A percentile compares a stretch with the other conserved stretches of the same genome.
These are phyloP conservation scores for Ischnus inquisitorius DNA, from an alignment of 2,888 invertebrate species.

Conservation along the genomic window DNA sequence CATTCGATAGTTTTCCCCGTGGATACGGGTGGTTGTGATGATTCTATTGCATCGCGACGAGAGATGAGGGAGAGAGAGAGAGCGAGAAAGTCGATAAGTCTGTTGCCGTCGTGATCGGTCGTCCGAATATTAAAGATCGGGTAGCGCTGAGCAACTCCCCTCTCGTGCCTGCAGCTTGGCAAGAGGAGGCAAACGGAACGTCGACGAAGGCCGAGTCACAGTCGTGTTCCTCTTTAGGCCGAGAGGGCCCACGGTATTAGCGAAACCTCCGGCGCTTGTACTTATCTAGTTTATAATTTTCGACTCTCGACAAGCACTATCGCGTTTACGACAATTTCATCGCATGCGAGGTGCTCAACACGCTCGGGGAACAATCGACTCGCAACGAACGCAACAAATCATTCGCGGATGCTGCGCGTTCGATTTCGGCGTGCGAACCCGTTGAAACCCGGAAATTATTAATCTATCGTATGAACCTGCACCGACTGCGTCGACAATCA, in stretches of 20 bases:
- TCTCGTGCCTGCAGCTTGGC: constrained; percentile 12
- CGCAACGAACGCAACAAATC: background rate
- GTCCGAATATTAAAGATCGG: constrained; percentile 40
- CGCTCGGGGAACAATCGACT: background rate
- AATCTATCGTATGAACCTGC: background rate
- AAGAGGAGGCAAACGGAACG: constrained; percentile 22
- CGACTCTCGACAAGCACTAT: too few species aligned
- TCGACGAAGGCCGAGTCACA: constrained; percentile 5
- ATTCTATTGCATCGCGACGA: background rate
- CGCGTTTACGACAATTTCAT: too few species aligned
- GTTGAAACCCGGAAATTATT: background rate
- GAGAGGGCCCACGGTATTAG: background rate
- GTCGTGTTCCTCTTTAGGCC: background rate
- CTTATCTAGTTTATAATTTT: too few species aligned
- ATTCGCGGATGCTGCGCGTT: constrained; percentile 58
- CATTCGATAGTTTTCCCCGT: background rate
- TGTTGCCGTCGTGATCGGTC: constrained; percentile 36
- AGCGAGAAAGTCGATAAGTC: constrained; percentile 41
- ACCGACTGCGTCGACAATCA: background rate
- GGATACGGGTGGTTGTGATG: background rate
- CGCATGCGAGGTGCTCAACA: background rate
- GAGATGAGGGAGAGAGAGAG: constrained; percentile 5
- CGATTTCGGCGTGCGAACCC: background rate
- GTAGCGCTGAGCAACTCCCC: background rate
- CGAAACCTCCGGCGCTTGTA: too few species aligned